Base-by-base conservation (phyloP, 2,888 invertebrate species). In the Oligia strigilis region DNA sequence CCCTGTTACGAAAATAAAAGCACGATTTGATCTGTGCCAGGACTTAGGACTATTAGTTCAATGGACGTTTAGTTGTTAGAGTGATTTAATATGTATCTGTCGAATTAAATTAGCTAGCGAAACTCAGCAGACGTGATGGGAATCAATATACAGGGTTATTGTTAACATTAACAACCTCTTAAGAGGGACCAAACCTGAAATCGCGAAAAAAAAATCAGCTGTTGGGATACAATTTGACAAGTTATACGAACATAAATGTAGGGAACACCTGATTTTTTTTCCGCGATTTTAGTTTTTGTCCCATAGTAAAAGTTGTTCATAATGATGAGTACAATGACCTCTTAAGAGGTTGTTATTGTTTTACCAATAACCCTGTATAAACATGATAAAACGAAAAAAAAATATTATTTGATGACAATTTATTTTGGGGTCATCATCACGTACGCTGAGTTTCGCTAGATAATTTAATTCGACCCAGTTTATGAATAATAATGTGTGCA, bases 1-100 rank as follows among this genome's bases (percentile, higher is more conserved):
- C 40, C 11, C 3, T 49, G 19, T 71, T 36, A 64, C 5, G 23
- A 43, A 58, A 64, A 36, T 40, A 55, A 62, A 75, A 69, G 4
- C 13, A 29, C 19, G 46, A 67, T 70, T 76, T 79, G 64, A 86
- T 77, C 64, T 55, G 74, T 58, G 64, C n/a, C 60, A 81, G 43
- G 52, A 73, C 40, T 85, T 73, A 75, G 40, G 19, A 64, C 36
- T 77, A 46, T 23, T 46, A 49, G 49, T 49, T 75, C 55, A 72
- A 76, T 29, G 55, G 43, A 67, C 13, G 58, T 86, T 73, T 72
- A 66, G 75, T 75, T 72, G 46, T n/a, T 75, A 46, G 6, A 36
- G 58, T 52, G 40, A 49, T 67, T 76, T 43, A 29, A 55, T 67
- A 62, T 73, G 17, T 64, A 81, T 65, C 0, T 43, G 1, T 60